These are phyloP conservation scores for Boloria selene DNA, from an alignment of 2,888 invertebrate species.

Conservation along the genomic window DNA sequence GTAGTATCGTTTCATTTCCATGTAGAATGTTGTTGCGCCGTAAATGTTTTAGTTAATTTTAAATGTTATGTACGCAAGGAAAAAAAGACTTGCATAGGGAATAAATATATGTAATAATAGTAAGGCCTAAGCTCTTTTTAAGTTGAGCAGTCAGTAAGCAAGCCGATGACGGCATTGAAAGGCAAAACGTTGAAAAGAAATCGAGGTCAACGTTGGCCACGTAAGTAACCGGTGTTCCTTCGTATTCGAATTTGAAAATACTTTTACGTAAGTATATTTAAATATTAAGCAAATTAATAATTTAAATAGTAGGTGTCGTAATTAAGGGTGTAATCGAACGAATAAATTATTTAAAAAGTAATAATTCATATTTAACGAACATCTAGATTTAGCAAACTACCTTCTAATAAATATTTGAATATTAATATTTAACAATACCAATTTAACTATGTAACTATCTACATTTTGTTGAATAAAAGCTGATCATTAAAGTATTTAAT, in stretches of 20 bases:
- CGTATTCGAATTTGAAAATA: conserved; percentile 51
- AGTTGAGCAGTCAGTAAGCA: conserved; percentile 42
- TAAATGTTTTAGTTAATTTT: conserved; percentile 43
- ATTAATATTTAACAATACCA: not conserved
- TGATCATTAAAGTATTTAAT: too few species aligned
- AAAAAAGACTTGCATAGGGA: not conserved
- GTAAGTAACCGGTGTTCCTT: conserved; percentile 62
- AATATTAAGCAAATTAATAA: conserved; percentile 29
- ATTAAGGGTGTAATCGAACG: conserved; percentile 1
- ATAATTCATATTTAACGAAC: not conserved
- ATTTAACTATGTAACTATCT: not conserved
- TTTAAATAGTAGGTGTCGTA: conserved; percentile 14
- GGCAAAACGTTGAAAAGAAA: conserved; percentile 79
- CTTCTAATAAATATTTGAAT: not conserved
- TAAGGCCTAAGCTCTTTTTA: conserved; percentile 20
- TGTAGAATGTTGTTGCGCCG: conserved; percentile 51
- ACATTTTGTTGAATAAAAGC: conserved; percentile 1
- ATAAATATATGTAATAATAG: not conserved
- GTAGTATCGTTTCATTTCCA: conserved; percentile 65
- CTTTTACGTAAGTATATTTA: conserved; percentile 45
- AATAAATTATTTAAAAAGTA: not conserved
- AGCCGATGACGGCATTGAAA: conserved; percentile 74
- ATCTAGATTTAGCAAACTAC: too few species aligned
- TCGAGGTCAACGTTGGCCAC: conserved; percentile 80
- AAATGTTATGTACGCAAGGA: conserved; percentile 5